These are phyloP conservation scores for Vimba vimba DNA, from an alignment of 2,113 vertebrate species.

Conservation along the genomic window DNA sequence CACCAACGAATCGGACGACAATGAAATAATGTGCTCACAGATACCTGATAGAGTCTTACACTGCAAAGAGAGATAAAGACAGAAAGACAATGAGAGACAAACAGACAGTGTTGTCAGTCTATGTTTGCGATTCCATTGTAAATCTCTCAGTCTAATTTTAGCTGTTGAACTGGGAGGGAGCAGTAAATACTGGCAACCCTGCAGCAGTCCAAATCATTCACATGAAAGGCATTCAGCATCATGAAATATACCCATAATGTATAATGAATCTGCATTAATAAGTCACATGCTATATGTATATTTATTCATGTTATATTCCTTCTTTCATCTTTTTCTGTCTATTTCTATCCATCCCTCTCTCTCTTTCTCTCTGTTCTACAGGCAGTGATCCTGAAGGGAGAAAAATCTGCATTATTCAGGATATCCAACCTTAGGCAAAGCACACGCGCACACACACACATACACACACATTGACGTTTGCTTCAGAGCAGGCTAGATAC, in stretches of 20 bases:
- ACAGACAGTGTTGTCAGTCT: background rate
- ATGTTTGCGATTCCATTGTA: background rate
- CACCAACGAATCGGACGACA: constrained; percentile 82
- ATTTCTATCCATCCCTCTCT: background rate
- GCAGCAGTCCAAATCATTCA: background rate
- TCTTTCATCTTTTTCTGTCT: constrained; percentile 25
- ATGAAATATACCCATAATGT: constrained; percentile 22
- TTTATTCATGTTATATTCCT: constrained; percentile 3
- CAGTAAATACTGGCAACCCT: constrained; percentile 6
- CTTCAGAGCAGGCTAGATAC: constrained; percentile 12
- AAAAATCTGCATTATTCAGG: constrained; percentile 39
- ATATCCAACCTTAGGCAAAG: constrained; percentile 31
- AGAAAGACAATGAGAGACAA: constrained; percentile 11
- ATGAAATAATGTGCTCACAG: constrained; percentile 84
- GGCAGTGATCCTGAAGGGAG: constrained; percentile 35
- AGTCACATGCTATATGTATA: background rate
- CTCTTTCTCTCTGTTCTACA: constrained; percentile 23
- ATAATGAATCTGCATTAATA: constrained; percentile 9
- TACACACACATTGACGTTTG: constrained; percentile 11
- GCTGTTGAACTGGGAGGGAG: background rate
- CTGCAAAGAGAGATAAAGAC: constrained; percentile 61
- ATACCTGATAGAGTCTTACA: constrained; percentile 86
- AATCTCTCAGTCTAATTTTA: constrained; percentile 12
- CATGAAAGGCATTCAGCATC: background rate
- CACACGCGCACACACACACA: background rate